Conservation (phyloP, 2,888 invertebrate species). For the Sinotaia quadrata region DNA sequence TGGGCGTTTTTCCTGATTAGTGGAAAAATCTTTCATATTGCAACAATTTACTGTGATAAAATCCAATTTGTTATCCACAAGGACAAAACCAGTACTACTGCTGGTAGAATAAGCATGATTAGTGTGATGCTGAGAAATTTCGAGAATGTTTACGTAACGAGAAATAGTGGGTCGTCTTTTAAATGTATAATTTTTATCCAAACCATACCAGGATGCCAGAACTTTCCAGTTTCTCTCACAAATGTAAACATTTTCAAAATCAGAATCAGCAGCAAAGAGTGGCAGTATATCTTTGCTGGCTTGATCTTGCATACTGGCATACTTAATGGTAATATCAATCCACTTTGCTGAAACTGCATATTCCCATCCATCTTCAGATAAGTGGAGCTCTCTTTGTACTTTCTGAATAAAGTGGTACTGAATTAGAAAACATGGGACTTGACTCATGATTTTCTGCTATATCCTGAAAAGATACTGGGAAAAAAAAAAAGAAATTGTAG, state of each 20-base stretch:
- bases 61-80: slow-evolving; percentile 24
- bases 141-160: slow-evolving; percentile 6
- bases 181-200: slow-evolving; percentile 11
- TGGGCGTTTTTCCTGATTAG: background rate
- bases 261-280: slow-evolving; percentile 16
- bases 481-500: too few relatives aligned
- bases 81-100: background rate
- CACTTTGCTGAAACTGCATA: slow-evolving; percentile 21
- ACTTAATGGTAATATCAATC: slow-evolving; percentile 9
- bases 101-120: too few relatives aligned
- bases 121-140: background rate
- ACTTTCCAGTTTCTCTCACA: slow-evolving; percentile 25
- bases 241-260: slow-evolving; percentile 16
- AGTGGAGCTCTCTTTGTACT: slow-evolving; percentile 12
- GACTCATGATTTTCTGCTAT: too few relatives aligned
- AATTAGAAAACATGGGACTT: slow-evolving; percentile 2
- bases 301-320: background rate
- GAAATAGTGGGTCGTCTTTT: background rate
- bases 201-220: slow-evolving; percentile 19
- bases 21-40: slow-evolving; percentile 4
- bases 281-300: background rate
- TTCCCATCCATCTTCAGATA: background rate
- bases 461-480: too few relatives aligned
- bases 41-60: slow-evolving; percentile 18
- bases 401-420: slow-evolving; percentile 25